Percentiles rank a stretch among this genome's conserved stretches.
These are phyloP conservation scores for Pipa parva DNA, from an alignment of 2,113 vertebrate species.

Conservation along the genomic window DNA sequence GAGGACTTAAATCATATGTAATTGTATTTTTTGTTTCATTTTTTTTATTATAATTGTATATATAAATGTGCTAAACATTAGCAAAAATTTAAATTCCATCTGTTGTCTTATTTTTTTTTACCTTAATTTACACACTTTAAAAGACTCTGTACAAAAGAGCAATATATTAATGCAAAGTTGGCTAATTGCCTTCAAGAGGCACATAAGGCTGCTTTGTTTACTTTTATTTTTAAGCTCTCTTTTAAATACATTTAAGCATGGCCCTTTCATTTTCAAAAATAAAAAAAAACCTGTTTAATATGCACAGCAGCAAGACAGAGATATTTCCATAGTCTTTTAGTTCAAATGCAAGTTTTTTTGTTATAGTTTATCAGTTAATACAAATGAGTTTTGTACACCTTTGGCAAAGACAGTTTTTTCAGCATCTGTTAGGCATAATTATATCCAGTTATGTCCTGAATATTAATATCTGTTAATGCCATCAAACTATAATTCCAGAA, in stretches of 20 bases:
- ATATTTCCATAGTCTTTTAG: background rate
- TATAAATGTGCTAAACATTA: no score
- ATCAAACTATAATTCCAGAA: constrained; percentile 53
- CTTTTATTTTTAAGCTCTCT: background rate
- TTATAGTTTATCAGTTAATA: constrained; percentile 26
- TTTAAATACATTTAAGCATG: background rate
- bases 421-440: constrained; percentile 56
- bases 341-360: constrained; percentile 5
- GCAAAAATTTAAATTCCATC: no score
- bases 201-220: background rate
- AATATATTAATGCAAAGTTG: background rate
- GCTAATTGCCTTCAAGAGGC: constrained; percentile 8
- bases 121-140: background rate
- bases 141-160: background rate
- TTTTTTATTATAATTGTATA: no score
- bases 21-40: no score
- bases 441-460: constrained; percentile 54
- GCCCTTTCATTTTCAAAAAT: background rate
- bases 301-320: background rate
- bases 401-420: constrained; percentile 39
- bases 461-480: constrained; percentile 58
- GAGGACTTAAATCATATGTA: no score
- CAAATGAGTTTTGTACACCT: constrained; percentile 4
- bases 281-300: background rate
- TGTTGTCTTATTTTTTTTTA: background rate